These are phyloP conservation scores for Pandion haliaetus DNA, from an alignment of 2,113 vertebrate species.

Conservation along the genomic window DNA sequence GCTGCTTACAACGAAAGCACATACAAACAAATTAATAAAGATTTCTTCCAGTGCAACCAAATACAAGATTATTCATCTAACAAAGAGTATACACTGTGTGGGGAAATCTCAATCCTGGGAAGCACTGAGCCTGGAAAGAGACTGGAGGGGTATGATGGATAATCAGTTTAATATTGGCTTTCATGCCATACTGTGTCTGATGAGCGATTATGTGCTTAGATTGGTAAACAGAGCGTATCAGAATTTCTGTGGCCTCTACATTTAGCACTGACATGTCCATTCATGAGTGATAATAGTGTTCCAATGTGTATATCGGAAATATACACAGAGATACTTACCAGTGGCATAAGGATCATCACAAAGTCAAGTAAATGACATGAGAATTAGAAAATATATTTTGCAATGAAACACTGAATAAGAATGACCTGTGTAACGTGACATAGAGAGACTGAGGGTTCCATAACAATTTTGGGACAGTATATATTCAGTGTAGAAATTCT, in stretches of 20 bases:
- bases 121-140: not conserved
- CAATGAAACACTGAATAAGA: not conserved
- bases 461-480: not conserved
- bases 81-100: not conserved
- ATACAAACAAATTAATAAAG: not conserved
- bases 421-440: not conserved
- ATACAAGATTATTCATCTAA: not conserved
- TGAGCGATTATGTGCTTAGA: not conserved
- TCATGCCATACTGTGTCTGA: not conserved
- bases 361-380: not conserved
- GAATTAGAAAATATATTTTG: not conserved
- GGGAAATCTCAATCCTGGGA: not conserved
- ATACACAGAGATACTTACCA: not conserved
- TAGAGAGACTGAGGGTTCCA: rapidly evolving
- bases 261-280: not conserved
- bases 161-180: not conserved
- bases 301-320: not conserved
- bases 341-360: not conserved
- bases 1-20: not conserved
- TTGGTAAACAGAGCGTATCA: not conserved
- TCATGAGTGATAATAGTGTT: not conserved
- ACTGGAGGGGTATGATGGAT: not conserved
- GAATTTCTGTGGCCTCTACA: not conserved
- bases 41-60: not conserved
- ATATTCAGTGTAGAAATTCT: not conserved